These are phyloP conservation scores for Camponotus vicinus DNA, from an alignment of 1,140 invertebrate genomes.

Conservation along the genomic window DNA sequence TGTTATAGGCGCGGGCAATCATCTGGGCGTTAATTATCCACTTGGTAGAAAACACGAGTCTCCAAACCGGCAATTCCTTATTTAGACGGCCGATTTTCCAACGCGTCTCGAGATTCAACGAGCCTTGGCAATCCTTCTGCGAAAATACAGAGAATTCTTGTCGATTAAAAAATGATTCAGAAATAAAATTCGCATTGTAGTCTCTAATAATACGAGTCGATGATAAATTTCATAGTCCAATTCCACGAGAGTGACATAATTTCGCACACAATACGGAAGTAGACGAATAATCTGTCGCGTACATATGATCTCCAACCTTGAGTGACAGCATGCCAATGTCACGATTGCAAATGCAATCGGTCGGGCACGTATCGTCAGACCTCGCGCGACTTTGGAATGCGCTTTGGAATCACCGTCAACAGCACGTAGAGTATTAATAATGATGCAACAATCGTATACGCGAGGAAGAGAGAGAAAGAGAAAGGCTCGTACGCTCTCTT, in stretches of 20 bases:
- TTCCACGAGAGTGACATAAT: not conserved
- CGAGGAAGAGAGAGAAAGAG: not conserved
- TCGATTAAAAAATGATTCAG: too few species aligned
- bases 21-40: constrained; percentile 46
- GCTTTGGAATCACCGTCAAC: not conserved
- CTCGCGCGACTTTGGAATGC: constrained; percentile 17
- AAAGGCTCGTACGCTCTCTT: not conserved
- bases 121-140: not conserved
- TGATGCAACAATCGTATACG: constrained; percentile 13
- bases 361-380: not conserved
- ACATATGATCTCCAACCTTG: constrained; percentile 24
- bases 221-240: not conserved
- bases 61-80: constrained; percentile 30
- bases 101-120: not conserved
- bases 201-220: not conserved
- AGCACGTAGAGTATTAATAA: constrained; percentile 33
- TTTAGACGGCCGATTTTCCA: constrained; percentile 39
- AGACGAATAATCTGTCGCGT: constrained; percentile 14
- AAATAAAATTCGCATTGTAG: too few species aligned
- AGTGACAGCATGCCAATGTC: constrained; percentile 19
- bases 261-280: not conserved
- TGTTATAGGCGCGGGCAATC: constrained; percentile 18
- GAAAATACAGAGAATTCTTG: too few species aligned
- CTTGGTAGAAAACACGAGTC: constrained; percentile 30
- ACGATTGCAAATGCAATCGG: constrained; percentile 16